These are phyloP conservation scores for Gymnarchus niloticus DNA, from an alignment of 2,113 vertebrate genomes.

Conservation along the genomic window DNA sequence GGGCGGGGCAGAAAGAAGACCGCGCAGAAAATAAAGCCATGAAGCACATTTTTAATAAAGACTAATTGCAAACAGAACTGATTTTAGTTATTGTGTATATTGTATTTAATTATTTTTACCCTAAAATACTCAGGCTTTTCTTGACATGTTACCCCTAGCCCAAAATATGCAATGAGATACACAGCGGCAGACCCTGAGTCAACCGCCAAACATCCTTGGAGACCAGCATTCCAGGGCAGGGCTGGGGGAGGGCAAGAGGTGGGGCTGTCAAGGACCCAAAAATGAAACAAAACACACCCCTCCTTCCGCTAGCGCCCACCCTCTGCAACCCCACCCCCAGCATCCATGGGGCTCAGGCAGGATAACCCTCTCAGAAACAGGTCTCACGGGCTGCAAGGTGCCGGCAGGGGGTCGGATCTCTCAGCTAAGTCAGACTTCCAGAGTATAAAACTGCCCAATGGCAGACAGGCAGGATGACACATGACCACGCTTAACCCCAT, in stretches of 20 bases:
- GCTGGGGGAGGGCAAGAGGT: too few relatives aligned
- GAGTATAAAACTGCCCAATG: background rate
- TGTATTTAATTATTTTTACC: background rate
- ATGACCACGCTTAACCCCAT: background rate
- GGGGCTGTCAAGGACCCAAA: too few relatives aligned
- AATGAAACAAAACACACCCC: background rate
- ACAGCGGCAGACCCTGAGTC: constrained; percentile 13
- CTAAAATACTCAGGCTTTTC: background rate
- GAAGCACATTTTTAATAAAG: background rate
- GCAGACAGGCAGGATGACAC: background rate
- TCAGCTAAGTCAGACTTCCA: constrained; percentile 1
- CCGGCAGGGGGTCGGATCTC: background rate
- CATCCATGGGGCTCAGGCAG: background rate
- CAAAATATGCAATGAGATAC: too few relatives aligned
- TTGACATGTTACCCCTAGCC: too few relatives aligned
- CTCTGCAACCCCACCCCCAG: background rate
- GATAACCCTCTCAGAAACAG: background rate
- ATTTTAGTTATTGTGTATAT: too few relatives aligned
- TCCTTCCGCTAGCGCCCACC: background rate
- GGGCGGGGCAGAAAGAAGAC: background rate
- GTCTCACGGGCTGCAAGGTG: background rate
- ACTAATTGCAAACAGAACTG: background rate
- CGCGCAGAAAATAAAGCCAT: background rate
- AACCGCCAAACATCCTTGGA: background rate
- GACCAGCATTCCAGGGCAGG: background rate